Conservation (phyloP, 1,140 invertebrate species). For the Wiebesia pumilae region DNA sequence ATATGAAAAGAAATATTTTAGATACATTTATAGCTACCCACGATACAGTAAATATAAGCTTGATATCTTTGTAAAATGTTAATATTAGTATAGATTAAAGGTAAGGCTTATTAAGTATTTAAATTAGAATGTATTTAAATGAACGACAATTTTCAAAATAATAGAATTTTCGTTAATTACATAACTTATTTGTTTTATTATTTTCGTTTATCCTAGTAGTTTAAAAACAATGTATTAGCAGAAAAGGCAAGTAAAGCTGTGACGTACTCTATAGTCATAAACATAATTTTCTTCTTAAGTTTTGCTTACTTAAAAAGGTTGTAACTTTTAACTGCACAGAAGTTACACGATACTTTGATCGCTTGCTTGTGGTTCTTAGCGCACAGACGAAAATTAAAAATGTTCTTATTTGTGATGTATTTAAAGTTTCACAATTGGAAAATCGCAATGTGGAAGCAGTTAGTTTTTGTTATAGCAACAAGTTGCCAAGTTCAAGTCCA, state of each 20-base stretch:
- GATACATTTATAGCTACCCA: too few relatives aligned
- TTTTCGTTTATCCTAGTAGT: not conserved
- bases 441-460: not conserved
- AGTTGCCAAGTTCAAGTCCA: slow-evolving; percentile 54
- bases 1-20: too few relatives aligned
- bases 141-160: too few relatives aligned
- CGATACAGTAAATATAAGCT: too few relatives aligned
- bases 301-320: not conserved
- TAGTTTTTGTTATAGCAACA: slow-evolving; percentile 64
- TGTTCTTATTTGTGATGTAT: not conserved
- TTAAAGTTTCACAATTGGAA: not conserved
- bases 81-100: too few relatives aligned
- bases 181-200: too few relatives aligned
- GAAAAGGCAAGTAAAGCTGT: too few relatives aligned
- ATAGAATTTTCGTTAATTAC: too few relatives aligned
- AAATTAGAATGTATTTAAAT: too few relatives aligned
- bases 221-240: not conserved
- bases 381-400: slow-evolving; percentile 9
- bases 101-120: too few relatives aligned
- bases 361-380: not conserved
- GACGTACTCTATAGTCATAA: not conserved
- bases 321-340: not conserved
- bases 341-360: not conserved
- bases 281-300: not conserved
- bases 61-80: too few relatives aligned